Conservation (phyloP, 2,113 vertebrate genomes). For the Helogale parvula region DNA sequence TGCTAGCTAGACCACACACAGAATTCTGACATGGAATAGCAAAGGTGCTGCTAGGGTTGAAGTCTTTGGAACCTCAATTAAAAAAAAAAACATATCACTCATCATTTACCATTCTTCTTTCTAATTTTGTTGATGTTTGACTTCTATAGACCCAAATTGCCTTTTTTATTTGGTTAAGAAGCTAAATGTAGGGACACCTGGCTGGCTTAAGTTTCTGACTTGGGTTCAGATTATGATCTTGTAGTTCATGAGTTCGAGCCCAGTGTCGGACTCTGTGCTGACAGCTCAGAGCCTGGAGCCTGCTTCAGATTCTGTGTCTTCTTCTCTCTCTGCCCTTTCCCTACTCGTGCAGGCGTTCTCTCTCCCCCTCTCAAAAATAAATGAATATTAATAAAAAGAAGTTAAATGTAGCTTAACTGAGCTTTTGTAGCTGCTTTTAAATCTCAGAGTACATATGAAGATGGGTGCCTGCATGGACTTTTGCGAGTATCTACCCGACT, state of each 20-base stretch:
- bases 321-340: too few species aligned
- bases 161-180: neutral
- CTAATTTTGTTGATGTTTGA: neutral
- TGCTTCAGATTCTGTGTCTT: too few species aligned
- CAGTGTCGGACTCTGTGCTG: too few species aligned
- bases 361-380: too few species aligned
- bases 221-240: too few species aligned
- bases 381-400: neutral
- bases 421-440: neutral
- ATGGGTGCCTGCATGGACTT: neutral
- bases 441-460: neutral
- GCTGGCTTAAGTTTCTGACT: too few species aligned
- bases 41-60: fast-evolving
- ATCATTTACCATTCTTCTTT: neutral
- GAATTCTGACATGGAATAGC: neutral
- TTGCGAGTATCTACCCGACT: neutral
- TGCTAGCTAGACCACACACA: neutral
- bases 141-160: neutral
- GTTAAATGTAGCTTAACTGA: neutral
- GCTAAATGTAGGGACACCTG: neutral
- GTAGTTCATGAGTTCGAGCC: too few species aligned
- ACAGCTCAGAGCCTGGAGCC: too few species aligned
- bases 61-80: neutral
- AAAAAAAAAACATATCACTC: neutral
- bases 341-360: too few species aligned